A percentile compares a stretch with the other conserved stretches of the same genome.
Conservation (phyloP, 2,797 vertebrate species). For the Staurois parvus region DNA sequence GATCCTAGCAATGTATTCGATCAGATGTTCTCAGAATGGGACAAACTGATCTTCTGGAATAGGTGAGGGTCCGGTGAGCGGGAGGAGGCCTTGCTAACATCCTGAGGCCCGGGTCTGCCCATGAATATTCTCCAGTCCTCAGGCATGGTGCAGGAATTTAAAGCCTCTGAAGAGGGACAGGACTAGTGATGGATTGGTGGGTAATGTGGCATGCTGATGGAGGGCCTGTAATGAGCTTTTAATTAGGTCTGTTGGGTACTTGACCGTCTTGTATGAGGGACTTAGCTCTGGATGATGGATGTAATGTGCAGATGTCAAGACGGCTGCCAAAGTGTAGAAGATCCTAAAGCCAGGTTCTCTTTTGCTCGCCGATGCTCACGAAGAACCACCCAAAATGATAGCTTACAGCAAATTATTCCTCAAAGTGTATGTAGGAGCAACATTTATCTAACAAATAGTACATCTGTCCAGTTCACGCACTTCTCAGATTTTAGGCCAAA, state of each 20-base stretch:
- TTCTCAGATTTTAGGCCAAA: no score
- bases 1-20: constrained; percentile 77
- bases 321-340: no score
- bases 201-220: constrained; percentile 89
- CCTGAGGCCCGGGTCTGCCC: constrained; percentile 71
- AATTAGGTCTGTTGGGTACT: constrained; percentile 94
- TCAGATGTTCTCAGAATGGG: constrained; percentile 76
- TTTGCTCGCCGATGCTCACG: no score
- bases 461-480: no score
- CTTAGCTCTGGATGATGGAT: constrained; percentile 78
- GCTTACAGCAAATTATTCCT: no score
- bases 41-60: constrained; percentile 79
- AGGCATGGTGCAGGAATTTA: constrained; percentile 81
- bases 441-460: no score
- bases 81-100: constrained; percentile 75
- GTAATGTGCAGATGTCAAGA: constrained; percentile 83
- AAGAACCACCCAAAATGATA: no score
- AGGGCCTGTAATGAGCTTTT: constrained; percentile 97
- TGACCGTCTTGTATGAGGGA: constrained; percentile 91
- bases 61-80: constrained; percentile 81
- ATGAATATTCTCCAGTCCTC: constrained; percentile 74
- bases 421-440: no score
- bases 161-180: constrained; percentile 81
- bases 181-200: constrained; percentile 90
- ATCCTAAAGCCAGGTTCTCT: no score